phyloP scores from a whole-genome alignment of 2,888 invertebrate species.

The Neria commutata region DNA sequence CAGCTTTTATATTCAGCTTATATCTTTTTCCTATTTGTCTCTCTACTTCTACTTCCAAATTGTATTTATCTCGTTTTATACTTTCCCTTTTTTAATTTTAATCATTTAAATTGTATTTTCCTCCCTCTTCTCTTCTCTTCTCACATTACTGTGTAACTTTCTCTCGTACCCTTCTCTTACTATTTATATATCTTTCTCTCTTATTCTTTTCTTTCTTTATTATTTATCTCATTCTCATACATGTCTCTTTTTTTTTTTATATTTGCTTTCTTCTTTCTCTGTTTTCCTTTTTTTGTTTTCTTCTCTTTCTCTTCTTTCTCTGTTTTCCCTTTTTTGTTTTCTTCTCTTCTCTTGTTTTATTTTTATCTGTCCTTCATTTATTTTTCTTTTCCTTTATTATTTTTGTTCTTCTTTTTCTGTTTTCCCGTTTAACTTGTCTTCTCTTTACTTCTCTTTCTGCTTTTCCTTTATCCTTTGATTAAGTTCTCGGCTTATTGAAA shows the following conservation, averaged over 20 bases:
- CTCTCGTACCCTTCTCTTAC: not conserved
- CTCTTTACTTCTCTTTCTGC: not conserved
- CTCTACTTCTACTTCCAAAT: not conserved
- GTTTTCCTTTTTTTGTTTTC: not conserved
- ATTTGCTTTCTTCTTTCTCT: not conserved
- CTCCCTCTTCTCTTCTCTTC: not conserved
- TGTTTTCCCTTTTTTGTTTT: not conserved
- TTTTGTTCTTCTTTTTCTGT: not conserved
- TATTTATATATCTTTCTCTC: not conserved
- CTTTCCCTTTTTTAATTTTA: not conserved
- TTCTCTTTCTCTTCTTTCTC: not conserved
- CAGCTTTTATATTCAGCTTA: slow-evolving; percentile 30
- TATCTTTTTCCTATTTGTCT: not conserved
- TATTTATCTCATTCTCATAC: not conserved
- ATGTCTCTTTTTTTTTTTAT: not conserved
- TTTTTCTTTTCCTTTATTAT: slow-evolving; percentile 54
- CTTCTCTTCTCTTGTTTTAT: no score
- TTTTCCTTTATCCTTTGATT: not conserved
- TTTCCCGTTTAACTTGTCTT: not conserved
- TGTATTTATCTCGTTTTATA: not conserved
- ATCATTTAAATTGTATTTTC: not conserved
- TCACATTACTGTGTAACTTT: not conserved
- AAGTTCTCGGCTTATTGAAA: not conserved
- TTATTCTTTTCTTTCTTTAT: not conserved
- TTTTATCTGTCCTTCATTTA: slow-evolving; percentile 28